A percentile compares a stretch with the other conserved stretches of the same genome.
Conservation (phyloP, 2,113 vertebrate species). For the Chionodraco myersi region DNA sequence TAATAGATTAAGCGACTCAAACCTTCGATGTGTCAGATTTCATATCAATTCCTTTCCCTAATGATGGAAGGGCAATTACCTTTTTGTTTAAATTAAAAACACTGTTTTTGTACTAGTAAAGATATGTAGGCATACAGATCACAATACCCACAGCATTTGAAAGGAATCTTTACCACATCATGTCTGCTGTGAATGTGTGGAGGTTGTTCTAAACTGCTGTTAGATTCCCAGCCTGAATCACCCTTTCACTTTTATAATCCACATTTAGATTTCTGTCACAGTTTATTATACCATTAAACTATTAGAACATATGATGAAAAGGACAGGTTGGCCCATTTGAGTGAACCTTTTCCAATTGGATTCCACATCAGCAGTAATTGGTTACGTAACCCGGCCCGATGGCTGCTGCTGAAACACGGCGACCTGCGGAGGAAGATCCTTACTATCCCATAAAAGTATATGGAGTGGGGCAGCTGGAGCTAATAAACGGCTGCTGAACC, state of each 20-base stretch:
- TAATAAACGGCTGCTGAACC: slow-evolving; percentile 79
- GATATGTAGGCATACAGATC: neutral
- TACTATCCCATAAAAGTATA: slow-evolving; percentile 73
- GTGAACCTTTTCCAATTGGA: slow-evolving; percentile 2
- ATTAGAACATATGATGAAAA: neutral
- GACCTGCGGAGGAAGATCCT: slow-evolving; percentile 68
- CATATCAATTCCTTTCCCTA: too few species aligned
- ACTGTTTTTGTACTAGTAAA: too few species aligned
- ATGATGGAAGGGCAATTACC: too few species aligned
- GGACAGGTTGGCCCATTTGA: neutral
- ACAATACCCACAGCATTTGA: neutral
- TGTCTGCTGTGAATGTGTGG: too few species aligned
- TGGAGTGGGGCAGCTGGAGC: slow-evolving; percentile 75
- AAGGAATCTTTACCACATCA: neutral
- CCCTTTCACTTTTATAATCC: neutral
- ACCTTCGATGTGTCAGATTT: too few species aligned
- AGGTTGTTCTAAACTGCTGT: neutral
- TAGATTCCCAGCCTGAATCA: neutral
- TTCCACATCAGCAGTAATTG: slow-evolving; percentile 2
- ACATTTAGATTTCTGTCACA: neutral
- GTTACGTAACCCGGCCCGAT: slow-evolving; percentile 35
- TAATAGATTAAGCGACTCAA: too few species aligned
- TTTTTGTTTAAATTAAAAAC: too few species aligned
- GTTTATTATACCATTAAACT: too few species aligned
- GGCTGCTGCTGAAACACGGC: slow-evolving; percentile 22